Base-by-base conservation (phyloP, 2,797 vertebrate genomes). In the Tachyglossus aculeatus region DNA sequence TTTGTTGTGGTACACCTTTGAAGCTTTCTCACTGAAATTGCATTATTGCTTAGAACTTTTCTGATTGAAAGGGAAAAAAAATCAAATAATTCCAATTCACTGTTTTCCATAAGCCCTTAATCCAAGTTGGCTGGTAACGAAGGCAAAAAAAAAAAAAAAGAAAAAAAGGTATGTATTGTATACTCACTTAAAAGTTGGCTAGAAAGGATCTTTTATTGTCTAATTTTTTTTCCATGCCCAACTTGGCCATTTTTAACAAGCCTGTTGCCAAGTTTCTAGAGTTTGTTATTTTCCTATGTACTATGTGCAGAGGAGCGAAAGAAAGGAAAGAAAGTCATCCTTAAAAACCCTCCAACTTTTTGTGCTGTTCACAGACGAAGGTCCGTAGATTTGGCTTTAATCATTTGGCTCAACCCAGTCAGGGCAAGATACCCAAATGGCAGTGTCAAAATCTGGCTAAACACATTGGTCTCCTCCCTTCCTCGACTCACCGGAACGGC, bases 81-180 rank as follows among this genome's bases (percentile, higher is more conserved):
- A 80, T 63, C 64, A 32, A 82, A 62, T 33, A 75, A 84, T 76
- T 80, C 51, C 33, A 58, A 58, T 70, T 59, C 64, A 58, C 37
- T 67, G 48, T 83, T 89, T 88, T 85, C 77, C 76, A 78, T 60
- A 10, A 68, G 27, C 55, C 52, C 25, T 55, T 51, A 47, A 4
- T 72, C 77, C 73, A 80, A 75, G 27, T 54, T 86, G 77, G 74
- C 78, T 62, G 67, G 61, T 45, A 71, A 74, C 19, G 73, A 54
- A 83, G 43, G 52, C 55, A 48, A 68, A 55, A 25, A 61, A 16
- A 27, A n/a, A 3, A 14, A 34, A 29, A 48, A 24, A 2, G 1
- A 2, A 29, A 37, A 77, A 74, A 52, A 78, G 63, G 68, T 72
- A 57, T 4, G 72, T 37, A 74, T 68, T 80, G 63, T 72, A 67